phyloP scores from a whole-genome alignment of 2,888 invertebrate species.

The Pardosa pseudoannulata region DNA sequence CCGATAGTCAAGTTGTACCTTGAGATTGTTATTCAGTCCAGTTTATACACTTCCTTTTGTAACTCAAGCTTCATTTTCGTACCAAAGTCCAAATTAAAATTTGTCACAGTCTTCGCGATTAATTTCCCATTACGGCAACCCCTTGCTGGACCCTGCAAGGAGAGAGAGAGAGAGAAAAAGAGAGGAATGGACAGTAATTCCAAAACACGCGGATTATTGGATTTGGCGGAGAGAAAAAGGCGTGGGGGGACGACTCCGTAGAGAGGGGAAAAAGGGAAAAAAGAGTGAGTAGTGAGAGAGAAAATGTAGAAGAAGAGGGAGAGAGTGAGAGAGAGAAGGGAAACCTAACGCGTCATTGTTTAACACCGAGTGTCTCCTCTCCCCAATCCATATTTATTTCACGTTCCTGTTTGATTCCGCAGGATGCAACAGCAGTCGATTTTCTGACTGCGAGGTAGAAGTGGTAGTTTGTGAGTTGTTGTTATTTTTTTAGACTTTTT shows the following conservation, averaged over 20 bases:
- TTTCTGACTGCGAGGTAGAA: slow-evolving; percentile 1
- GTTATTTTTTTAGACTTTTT: neutral
- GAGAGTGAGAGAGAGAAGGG: neutral
- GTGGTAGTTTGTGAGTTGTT: neutral
- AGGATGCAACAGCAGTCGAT: slow-evolving; percentile 12
- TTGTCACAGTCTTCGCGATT: slow-evolving; percentile 57
- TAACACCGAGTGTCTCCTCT: slow-evolving; percentile 29
- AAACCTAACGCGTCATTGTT: slow-evolving; percentile 28
- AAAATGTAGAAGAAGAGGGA: neutral
- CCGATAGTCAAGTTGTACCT: too few species aligned
- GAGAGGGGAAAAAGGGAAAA: slow-evolving; percentile 12
- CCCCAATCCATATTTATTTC: slow-evolving; percentile 32
- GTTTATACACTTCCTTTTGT: too few species aligned
- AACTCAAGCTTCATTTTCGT: too few species aligned
- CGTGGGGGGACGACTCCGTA: neutral
- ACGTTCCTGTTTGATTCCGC: slow-evolving; percentile 22
- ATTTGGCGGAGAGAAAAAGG: slow-evolving; percentile 55
- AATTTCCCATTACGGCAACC: slow-evolving; percentile 69
- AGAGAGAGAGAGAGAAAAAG: slow-evolving; percentile 17
- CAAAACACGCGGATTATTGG: slow-evolving; percentile 72
- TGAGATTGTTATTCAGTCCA: too few species aligned
- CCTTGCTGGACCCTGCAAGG: slow-evolving; percentile 22
- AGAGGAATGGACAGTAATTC: slow-evolving; percentile 71
- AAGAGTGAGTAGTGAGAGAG: slow-evolving; percentile 11
- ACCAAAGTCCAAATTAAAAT: too few species aligned